These are phyloP conservation scores for Pammene fasciana DNA, from an alignment of 2,888 invertebrate species.

Conservation along the genomic window DNA sequence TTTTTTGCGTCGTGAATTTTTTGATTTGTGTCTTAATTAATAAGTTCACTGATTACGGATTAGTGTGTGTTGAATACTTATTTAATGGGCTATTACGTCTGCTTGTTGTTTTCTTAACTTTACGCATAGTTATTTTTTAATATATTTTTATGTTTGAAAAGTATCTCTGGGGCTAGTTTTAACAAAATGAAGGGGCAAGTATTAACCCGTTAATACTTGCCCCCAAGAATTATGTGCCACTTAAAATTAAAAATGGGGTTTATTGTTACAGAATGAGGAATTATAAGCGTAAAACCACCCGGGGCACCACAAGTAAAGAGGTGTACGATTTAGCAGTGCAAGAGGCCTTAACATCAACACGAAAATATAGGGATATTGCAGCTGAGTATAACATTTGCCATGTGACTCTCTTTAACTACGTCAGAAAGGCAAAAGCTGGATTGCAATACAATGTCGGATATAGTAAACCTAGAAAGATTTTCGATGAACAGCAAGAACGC, in stretches of 20 bases:
- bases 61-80: too few relatives aligned
- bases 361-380: constrained; percentile 16
- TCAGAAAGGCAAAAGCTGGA: constrained; percentile 11
- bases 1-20: background rate
- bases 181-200: too few relatives aligned
- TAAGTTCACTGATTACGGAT: too few relatives aligned
- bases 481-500: constrained; percentile 5
- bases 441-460: constrained; percentile 9
- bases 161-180: constrained; percentile 11
- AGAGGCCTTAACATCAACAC: constrained; percentile 3
- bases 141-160: constrained; percentile 12
- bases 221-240: background rate
- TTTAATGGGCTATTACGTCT: background rate
- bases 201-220: constrained; percentile 16
- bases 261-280: constrained; percentile 16
- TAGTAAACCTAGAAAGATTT: constrained; percentile 9
- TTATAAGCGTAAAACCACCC: constrained; percentile 8
- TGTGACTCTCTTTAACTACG: constrained; percentile 15
- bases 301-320: constrained; percentile 3
- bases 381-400: constrained; percentile 7
- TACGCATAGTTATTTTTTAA: constrained; percentile 1
- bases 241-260: constrained; percentile 1
- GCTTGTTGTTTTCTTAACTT: constrained; percentile 6
- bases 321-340: constrained; percentile 7
- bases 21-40: constrained; percentile 2